Evolutionary conservation across 2,888 invertebrate species (phyloP), one percentile per base, ranked within the genome.

Genomic region (Drosophila falleni): DNA sequence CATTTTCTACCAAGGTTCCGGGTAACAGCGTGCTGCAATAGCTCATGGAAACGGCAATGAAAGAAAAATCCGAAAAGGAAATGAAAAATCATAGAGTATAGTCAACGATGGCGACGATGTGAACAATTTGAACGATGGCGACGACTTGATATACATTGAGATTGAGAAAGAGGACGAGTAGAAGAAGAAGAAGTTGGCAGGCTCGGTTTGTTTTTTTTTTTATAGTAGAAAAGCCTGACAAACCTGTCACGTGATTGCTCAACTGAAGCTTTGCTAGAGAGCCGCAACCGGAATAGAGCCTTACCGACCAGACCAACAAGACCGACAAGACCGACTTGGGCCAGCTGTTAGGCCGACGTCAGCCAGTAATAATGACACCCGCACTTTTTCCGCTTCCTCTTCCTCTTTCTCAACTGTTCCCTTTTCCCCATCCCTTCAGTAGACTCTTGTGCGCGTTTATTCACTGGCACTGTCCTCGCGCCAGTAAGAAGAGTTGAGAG

Each of bases 191-290:
- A 65, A 74, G 50, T 76, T 81, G 80, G 71, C 73, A 85, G 80
- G 73, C 86, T 81, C 69, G 82, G 88, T 78, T 81, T 87, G 78
- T 85, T 85, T 85, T 53, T 15, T 85, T 85, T 85, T 53, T 15
- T 58, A 19, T 19, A 19, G 19, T 2, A 80, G 74, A 65, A 76
- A 63, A 67, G 80, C 78, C 88, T 85, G 85, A 85, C 86, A 88
- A 85, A 85, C 85, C 85, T 85, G 88, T 87, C 85, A 87, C 85
- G 78, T 87, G 88, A 86, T 85, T 86, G 82, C 82, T 85, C 80
- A 78, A 82, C 86, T 85, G 78, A 66, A 81, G 74, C 74, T 64
- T 63, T 53, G 26, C 23, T 49, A 44, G 41, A 42, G 46, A 51
- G 50, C 19, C 33, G 70, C 58, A 39, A 15, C 2, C 53, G 35